Conservation (phyloP, 1,140 invertebrate genomes). For the Pseudomyrmex dendroicus region DNA sequence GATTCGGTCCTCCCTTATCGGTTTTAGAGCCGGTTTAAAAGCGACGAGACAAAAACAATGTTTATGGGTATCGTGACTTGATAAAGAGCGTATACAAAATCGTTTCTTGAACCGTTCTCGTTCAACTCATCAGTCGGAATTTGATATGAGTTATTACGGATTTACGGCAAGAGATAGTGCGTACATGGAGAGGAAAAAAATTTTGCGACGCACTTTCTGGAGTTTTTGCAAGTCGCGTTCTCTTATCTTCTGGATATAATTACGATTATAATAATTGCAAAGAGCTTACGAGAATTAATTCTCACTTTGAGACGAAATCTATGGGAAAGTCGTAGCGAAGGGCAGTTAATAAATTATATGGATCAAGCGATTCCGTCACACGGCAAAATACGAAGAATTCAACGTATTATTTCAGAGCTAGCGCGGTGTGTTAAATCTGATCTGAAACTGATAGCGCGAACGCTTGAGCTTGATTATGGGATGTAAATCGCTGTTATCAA, state of each 20-base stretch:
- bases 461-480: slow-evolving; percentile 38
- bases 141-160: slow-evolving; percentile 22
- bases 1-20: slow-evolving; percentile 27
- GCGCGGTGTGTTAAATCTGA: slow-evolving; percentile 28
- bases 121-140: slow-evolving; percentile 16
- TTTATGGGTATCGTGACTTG: slow-evolving; percentile 11
- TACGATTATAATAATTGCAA: too few relatives aligned
- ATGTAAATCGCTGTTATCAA: slow-evolving; percentile 54
- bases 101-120: slow-evolving; percentile 4
- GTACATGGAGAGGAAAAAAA: not conserved
- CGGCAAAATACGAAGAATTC: slow-evolving; percentile 18
- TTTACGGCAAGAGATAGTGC: slow-evolving; percentile 10
- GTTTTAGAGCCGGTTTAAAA: slow-evolving; percentile 44
- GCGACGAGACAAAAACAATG: slow-evolving; percentile 26
- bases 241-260: not conserved
- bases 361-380: not conserved
- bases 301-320: not conserved
- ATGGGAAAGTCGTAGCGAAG: slow-evolving; percentile 4
- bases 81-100: slow-evolving; percentile 5
- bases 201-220: too few relatives aligned
- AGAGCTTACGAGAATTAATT: not conserved
- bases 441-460: slow-evolving; percentile 37
- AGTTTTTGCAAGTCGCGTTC: not conserved
- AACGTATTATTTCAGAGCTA: slow-evolving; percentile 35
- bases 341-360: not conserved